These are phyloP conservation scores for Asarcornis scutulata DNA, from an alignment of 2,113 vertebrate genomes.

Conservation along the genomic window DNA sequence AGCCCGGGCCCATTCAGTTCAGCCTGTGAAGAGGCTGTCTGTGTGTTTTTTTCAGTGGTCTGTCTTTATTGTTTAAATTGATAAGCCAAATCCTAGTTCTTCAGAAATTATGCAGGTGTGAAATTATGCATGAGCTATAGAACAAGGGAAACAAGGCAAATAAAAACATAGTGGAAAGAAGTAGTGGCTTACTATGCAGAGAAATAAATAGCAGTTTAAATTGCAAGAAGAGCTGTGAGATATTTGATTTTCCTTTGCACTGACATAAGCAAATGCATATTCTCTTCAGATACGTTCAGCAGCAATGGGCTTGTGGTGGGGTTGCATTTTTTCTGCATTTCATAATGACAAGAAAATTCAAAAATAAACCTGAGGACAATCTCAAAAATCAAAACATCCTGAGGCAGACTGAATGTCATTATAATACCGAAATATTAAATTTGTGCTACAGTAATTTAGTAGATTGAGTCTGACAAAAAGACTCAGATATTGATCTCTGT, in stretches of 20 bases:
- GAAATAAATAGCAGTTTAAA: neutral
- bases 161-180: neutral
- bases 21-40: neutral
- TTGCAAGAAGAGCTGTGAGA: neutral
- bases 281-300: neutral
- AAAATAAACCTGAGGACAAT: neutral
- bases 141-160: conserved; percentile 17
- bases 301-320: neutral
- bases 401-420: neutral
- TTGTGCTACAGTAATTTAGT: neutral
- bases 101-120: conserved; percentile 12
- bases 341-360: neutral
- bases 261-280: neutral
- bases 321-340: neutral
- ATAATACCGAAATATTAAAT: neutral
- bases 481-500: neutral
- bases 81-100: conserved; percentile 2
- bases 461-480: neutral
- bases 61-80: conserved; percentile 3
- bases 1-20: neutral
- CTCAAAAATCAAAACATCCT: neutral
- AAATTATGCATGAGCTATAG: conserved; percentile 11
- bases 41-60: neutral
- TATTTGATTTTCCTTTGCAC: neutral
- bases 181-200: neutral